Evolutionary conservation across 2,888 invertebrate genomes (phyloP).

Genomic region (Bibio marci): DNA sequence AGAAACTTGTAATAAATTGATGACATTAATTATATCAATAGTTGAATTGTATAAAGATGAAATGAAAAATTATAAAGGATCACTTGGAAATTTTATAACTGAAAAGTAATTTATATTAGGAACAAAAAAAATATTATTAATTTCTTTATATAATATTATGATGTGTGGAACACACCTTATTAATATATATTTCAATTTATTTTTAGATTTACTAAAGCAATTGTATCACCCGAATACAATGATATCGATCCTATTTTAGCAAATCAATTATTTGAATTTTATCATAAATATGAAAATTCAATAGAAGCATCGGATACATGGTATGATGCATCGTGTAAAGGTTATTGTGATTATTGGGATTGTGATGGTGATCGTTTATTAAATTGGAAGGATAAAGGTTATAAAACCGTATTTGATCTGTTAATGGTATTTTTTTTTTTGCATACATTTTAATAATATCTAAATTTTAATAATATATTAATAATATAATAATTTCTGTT

Average conservation of each 20-base stretch:
- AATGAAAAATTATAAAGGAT: constrained; percentile 20
- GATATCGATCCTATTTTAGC: constrained; percentile 28
- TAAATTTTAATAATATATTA: too few relatives aligned
- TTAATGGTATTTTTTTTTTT: constrained; percentile 39
- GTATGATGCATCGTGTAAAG: constrained; percentile 47
- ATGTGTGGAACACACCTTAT: background rate
- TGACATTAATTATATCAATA: constrained; percentile 25
- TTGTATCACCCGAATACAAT: constrained; percentile 16
- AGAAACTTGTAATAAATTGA: constrained; percentile 19
- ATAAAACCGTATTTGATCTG: constrained; percentile 44
- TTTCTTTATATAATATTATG: background rate
- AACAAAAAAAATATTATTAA: background rate
- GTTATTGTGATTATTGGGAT: constrained; percentile 41
- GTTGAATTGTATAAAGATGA: constrained; percentile 20
- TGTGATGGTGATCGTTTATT: constrained; percentile 53
- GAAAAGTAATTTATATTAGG: constrained; percentile 13
- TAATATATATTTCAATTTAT: background rate
- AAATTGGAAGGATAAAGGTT: constrained; percentile 61
- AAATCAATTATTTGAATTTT: constrained; percentile 39
- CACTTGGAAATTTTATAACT: constrained; percentile 21
- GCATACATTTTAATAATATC: background rate
- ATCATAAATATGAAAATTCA: constrained; percentile 31
- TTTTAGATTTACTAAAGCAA: constrained; percentile 12
- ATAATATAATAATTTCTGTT: too few relatives aligned
- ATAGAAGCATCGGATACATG: constrained; percentile 44